Percentiles rank a stretch among this genome's conserved stretches.
Evolutionary conservation across 2,797 vertebrate species (phyloP).

Genomic region (Sitta carolinensis): DNA sequence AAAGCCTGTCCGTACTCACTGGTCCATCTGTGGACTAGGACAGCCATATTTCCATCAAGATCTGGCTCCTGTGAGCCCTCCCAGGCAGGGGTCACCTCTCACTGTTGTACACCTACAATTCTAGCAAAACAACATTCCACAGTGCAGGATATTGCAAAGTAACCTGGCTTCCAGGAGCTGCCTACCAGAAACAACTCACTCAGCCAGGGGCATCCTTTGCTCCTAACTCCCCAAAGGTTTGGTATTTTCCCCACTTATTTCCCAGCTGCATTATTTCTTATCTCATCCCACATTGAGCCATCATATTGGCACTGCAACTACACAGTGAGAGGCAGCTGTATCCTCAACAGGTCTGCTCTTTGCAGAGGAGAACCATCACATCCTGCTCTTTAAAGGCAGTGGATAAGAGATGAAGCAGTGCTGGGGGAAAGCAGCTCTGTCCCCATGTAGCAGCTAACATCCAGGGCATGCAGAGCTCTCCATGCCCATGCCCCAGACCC

Average conservation of each 20-base stretch:
- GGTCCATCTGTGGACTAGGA: not conserved
- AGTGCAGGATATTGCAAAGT: fast-evolving
- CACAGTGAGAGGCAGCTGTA: not conserved
- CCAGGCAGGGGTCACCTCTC: not conserved
- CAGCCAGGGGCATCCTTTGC: not conserved
- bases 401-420: not conserved
- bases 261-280: not conserved
- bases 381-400: not conserved
- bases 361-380: not conserved
- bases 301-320: fast-evolving
- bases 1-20: not conserved
- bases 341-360: not conserved
- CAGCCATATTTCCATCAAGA: not conserved
- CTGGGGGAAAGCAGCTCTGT: not conserved
- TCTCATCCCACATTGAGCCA: not conserved
- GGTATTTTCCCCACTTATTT: not conserved
- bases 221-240: not conserved
- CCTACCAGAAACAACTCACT: not conserved
- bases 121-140: not conserved
- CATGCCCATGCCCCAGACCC: no score
- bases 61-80: not conserved
- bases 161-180: not conserved
- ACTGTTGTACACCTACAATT: not conserved
- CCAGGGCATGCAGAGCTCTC: not conserved
- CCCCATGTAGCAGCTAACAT: no score